Evolutionary conservation across 2,888 invertebrate genomes (phyloP), one percentile per base, ranked within the genome.

Genomic region (Ctena decussata): DNA sequence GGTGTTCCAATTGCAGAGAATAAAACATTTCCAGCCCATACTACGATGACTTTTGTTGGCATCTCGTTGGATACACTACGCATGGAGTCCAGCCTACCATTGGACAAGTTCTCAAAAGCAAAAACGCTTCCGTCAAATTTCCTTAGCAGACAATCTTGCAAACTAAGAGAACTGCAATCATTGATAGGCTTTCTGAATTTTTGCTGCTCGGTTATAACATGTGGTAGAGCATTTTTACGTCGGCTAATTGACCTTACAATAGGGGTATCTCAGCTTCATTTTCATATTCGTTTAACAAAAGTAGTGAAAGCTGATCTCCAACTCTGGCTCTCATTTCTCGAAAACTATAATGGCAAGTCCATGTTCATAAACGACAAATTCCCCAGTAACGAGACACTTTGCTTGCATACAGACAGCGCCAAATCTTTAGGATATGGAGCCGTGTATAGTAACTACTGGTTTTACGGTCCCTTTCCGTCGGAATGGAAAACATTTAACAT

Each of bases 381-480:
- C 80, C 15, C 37, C 1, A 44, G 39, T 18, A 60, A 69, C 15
- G 53, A 24, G n/a, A 30, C 57, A 15, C 35, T 78, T 0, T 65
- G 73, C 46, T n/a, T 87, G 12, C 76, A 57, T 65, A 87, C 87
- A 2, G 86, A 85, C 39, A 80, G 82, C 35, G 39, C 79, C 27
- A 46, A 69, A 0, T 30, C 83, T 18, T 27, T 81, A 30, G 90
- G 86, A 27, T 89, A 53, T 77, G 86, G 86, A 1, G 87, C 84
- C 24, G 75, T 83, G 12, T 74, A 8, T 39, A n/a, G 39, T n/a
- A 21, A 41, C 12, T 0, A 24, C 12, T 57, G 57, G 57, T 57
- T 65, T 35, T 35, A 65, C 18, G 81, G 86, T 0, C 8, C 60
- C 5, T 89, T 83, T 85, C 78, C 80, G 15, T 0, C 21, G 6